Percentiles rank a stretch among this genome's conserved stretches.
Evolutionary conservation across 1,140 invertebrate species (phyloP).

Genomic region (Neotoxoptera formosana): DNA sequence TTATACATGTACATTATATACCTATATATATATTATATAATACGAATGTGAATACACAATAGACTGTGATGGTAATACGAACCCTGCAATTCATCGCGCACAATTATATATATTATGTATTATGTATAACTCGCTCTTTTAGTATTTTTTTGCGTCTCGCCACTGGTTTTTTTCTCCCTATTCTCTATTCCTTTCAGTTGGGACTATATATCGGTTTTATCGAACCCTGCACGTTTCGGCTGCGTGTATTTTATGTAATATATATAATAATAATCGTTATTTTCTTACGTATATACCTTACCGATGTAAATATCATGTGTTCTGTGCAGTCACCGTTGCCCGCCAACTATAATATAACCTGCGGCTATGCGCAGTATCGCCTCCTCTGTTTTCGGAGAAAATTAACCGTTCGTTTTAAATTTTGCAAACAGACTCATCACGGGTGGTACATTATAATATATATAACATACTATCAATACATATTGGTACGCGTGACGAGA

Average conservation of each 20-base stretch:
- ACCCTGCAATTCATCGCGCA: background rate
- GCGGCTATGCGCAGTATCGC: too few species aligned
- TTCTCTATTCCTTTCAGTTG: background rate
- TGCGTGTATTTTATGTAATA: background rate
- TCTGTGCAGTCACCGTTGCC: background rate
- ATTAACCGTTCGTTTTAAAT: background rate
- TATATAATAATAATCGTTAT: background rate
- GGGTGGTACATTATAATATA: background rate
- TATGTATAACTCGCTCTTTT: background rate
- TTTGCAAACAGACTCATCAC: background rate
- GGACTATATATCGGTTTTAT: background rate
- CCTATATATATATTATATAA: background rate
- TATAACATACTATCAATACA: background rate
- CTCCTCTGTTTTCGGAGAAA: background rate
- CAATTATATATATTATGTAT: background rate
- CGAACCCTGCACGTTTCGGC: background rate
- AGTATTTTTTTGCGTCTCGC: background rate
- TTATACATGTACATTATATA: background rate
- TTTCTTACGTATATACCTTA: background rate
- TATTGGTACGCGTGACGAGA: background rate
- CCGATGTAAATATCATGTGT: background rate
- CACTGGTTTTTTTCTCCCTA: background rate
- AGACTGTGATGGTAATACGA: background rate
- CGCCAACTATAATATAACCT: too few species aligned
- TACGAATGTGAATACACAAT: background rate